Evolutionary conservation across 53 echinoderm and acorn worm genomes (phyloP).

Genomic region (Echinarachnius parma): DNA sequence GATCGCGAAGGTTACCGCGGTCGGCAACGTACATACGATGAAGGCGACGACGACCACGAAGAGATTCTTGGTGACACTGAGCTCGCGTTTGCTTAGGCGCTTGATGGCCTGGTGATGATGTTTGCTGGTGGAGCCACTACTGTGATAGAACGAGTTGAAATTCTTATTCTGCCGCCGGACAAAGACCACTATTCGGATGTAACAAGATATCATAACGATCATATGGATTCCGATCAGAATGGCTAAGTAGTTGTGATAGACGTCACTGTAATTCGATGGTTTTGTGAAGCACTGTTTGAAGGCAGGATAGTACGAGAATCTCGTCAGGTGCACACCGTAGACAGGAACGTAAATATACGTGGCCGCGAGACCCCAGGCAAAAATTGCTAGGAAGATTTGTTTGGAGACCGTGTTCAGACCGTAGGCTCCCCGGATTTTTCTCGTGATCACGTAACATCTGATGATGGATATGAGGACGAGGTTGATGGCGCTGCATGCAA

Average conservation of each 20-base stretch:
- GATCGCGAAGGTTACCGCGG: constrained; percentile 15
- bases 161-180: constrained; percentile 10
- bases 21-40: constrained; percentile 37
- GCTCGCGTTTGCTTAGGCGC: constrained; percentile 12
- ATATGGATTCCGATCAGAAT: constrained; percentile 14
- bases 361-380: constrained; percentile 23
- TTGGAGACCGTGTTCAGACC: constrained; percentile 19
- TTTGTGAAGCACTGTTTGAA: constrained; percentile 36
- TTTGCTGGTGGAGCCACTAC: too few relatives aligned
- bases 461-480: constrained; percentile 17
- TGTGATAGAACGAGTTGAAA: constrained; percentile 7
- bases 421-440: neutral
- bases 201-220: constrained; percentile 15
- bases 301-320: constrained; percentile 26
- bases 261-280: constrained; percentile 3
- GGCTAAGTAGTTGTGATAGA: constrained; percentile 19
- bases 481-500: constrained; percentile 28
- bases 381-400: constrained; percentile 10
- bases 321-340: constrained; percentile 16
- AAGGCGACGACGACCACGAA: constrained; percentile 34
- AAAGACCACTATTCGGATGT: constrained; percentile 5
- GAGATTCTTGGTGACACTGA: constrained; percentile 29
- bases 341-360: constrained; percentile 26
- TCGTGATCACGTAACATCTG: constrained; percentile 31
- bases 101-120: neutral